Base-by-base conservation (phyloP, 2,888 invertebrate genomes). In the Drosophila greeni region DNA sequence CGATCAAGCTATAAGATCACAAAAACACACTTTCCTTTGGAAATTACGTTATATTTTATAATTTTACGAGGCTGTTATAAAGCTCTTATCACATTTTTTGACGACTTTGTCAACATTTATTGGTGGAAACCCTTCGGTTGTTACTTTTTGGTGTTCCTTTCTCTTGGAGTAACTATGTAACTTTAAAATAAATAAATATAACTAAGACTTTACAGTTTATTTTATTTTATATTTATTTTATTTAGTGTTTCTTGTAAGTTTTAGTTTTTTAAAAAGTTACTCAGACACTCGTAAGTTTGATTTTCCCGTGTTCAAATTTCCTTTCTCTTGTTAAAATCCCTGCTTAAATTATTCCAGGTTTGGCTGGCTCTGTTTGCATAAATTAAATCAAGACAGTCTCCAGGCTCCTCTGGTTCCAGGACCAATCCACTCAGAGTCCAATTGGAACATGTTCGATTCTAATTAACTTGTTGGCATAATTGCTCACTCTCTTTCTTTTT, bases 391-490 rank as follows among this genome's bases (percentile, higher is more conserved):
- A 62, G 62, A 62, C 73, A 52, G 55, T 47, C 58, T 49, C 7
- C 23, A 1, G 16, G 36, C 53, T 64, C 69, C 62, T 62, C 43
- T 45, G 72, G 62, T 61, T 58, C 9, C 16, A 33, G 23, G 45
- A 29, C 55, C 26, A 36, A 36, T 59, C 34, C 55, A 55, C 23
- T 42, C 45, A 42, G n/a, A 18, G 33, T 59, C 61, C 56, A 68
- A 57, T 48, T 62, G 49, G 55, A 65, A 47, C 58, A 51, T 52
- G 33, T 24, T 60, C 43, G 52, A 64, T 45, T 75, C 77, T 84
- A 85, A 79, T 82, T 82, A 85, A 85, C 84, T 85, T 85, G 84
- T 85, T 85, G 76, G 78, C 76, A 85, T 85, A 85, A 85, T 85
- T 85, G 85, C 76, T 82, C 72, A 80, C 80, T 83, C 24, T 51